These are phyloP conservation scores for Sinelater perroti DNA, from an alignment of 2,888 invertebrate species.

Conservation along the genomic window DNA sequence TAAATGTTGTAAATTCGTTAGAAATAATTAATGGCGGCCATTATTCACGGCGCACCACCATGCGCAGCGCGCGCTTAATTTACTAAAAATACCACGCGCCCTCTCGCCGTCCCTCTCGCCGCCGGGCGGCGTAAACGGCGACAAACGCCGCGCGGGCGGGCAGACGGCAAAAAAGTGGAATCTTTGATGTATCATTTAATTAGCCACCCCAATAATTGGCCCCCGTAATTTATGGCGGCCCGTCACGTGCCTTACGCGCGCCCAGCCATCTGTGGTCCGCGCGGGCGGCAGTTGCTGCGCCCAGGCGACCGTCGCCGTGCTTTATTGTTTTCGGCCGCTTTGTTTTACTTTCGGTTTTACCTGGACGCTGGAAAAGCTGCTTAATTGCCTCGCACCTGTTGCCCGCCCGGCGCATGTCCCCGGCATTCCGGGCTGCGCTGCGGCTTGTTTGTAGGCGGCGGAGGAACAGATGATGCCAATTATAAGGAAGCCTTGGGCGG, in stretches of 20 bases:
- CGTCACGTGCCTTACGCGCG: constrained; percentile 57
- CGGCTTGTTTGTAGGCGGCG: constrained; percentile 27
- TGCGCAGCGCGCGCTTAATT: constrained; percentile 41
- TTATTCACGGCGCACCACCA: constrained; percentile 45
- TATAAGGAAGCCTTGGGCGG: constrained; percentile 20
- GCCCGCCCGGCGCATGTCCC: constrained; percentile 23
- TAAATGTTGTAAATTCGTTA: constrained; percentile 44
- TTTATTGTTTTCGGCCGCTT: constrained; percentile 48
- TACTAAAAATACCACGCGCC: constrained; percentile 25
- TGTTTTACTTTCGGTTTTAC: constrained; percentile 50
- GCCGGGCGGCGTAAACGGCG: constrained; percentile 23
- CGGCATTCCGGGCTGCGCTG: constrained; percentile 15
- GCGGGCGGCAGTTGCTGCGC: constrained; percentile 49
- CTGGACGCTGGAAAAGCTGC: constrained; percentile 44
- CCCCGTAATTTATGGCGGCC: constrained; percentile 52
- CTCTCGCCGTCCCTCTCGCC: constrained; percentile 13
- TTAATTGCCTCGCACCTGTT: constrained; percentile 50
- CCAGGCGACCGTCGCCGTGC: constrained; percentile 42
- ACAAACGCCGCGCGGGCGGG: constrained; percentile 24
- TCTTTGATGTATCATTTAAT: constrained; percentile 54
- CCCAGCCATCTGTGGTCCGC: constrained; percentile 55
- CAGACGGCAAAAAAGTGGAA: constrained; percentile 34
- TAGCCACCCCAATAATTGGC: constrained; percentile 52
- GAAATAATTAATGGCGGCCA: constrained; percentile 47
- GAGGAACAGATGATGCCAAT: constrained; percentile 32